phyloP scores from a whole-genome alignment of 2,888 invertebrate genomes.

The Conus canariensis region DNA sequence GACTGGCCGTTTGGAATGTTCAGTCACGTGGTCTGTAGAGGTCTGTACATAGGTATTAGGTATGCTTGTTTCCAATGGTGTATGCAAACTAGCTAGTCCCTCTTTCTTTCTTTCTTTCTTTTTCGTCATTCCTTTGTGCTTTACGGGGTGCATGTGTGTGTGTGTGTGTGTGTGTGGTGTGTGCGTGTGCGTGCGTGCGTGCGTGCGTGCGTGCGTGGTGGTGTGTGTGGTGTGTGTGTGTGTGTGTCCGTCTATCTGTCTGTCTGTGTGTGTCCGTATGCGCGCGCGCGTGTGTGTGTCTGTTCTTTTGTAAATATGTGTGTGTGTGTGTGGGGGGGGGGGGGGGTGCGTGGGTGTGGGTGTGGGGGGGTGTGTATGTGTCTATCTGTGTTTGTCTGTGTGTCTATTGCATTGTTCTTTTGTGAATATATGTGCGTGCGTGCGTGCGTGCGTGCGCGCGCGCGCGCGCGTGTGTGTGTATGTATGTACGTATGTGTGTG shows the following conservation, averaged over 20 bases:
- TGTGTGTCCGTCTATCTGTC: not conserved
- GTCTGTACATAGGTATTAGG: too few species aligned
- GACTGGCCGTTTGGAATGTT: too few species aligned
- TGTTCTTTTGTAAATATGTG: not conserved
- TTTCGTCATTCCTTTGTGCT: too few species aligned
- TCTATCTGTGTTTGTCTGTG: not conserved
- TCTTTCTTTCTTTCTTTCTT: too few species aligned
- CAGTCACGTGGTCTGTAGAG: too few species aligned
- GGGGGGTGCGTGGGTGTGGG: not conserved
- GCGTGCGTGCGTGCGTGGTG: not conserved
- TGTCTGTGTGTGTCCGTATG: not conserved
- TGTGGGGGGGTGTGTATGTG: not conserved
- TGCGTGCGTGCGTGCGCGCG: not conserved
- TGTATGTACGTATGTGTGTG: not conserved
- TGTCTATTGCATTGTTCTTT: not conserved
- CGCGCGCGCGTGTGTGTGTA: not conserved
- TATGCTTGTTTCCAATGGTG: too few species aligned
- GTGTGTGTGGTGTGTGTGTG: too few species aligned
- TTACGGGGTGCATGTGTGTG: too few species aligned
- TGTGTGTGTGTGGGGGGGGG: not conserved
- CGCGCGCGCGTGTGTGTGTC: not conserved
- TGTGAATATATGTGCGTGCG: not conserved
- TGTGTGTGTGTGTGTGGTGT: too few species aligned
- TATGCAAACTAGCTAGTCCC: too few species aligned
- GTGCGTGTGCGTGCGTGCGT: not conserved